Base-by-base conservation (phyloP, 2,113 vertebrate genomes). In the Lucifuga dentata region DNA sequence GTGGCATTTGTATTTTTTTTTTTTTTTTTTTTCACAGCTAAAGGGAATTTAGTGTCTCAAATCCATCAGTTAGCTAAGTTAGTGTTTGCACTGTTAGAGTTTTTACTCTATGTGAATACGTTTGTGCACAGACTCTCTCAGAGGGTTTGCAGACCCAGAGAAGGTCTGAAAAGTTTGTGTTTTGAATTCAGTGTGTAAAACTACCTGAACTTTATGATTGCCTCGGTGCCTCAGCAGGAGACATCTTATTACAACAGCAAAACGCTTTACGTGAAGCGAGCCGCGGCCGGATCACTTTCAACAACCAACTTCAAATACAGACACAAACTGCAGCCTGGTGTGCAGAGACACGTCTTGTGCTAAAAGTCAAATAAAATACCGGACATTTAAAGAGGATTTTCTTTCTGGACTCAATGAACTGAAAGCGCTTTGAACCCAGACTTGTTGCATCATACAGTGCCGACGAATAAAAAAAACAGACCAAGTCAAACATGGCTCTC, bases 141-240 rank as follows among this genome's bases (percentile, higher is more conserved):
- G 5, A 50, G 45, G 32, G 45, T 65, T 44, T 10, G 35, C 10
- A 12, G 52, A 58, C 44, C 11, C 21, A 13, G 23, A 9, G 11
- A 64, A 45, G 36, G 43, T 15, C 41, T 24, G 38, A 11, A 3
- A 5, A 11, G 24, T 20, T 57, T 70, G 9, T 16, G 13, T 60
- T 53, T 44, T 43, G 8, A 50, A 21, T 43, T 36, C 16, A 49
- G 20, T 10, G 3, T 12, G 29, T 8, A 13, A 65, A 32, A 44
- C 51, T 38, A 55, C 16, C 21, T 73, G 11, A 33, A 65, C 21
- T 16, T 10, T 11, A 16, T 67, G 86, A 87, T 83, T 86, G 82
- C 86, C 84, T 77, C n/a, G 20, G 58, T 75, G 59, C 33, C 24
- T 12, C 43, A 0, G 11, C 44, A 35, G 52, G 45, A 68, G 52